A percentile compares a stretch with the other conserved stretches of the same genome.
phyloP scores from a whole-genome alignment of 2,113 vertebrate genomes.

The Loxodonta africana region DNA sequence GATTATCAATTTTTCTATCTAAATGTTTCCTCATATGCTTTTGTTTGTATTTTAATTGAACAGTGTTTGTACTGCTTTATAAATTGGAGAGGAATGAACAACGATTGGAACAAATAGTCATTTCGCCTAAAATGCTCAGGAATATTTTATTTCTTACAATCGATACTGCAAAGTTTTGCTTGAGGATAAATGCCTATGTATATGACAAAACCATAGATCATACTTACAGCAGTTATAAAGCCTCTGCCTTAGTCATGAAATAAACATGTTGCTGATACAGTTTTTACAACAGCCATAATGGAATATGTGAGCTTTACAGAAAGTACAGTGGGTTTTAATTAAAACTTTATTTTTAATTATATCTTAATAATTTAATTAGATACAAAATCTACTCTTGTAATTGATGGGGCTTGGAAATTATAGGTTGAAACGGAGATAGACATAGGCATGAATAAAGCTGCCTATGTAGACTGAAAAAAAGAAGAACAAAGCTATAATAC shows the following conservation, averaged over 20 bases:
- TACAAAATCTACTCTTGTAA: background rate
- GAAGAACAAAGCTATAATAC: background rate
- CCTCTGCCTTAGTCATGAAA: background rate
- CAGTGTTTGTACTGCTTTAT: background rate
- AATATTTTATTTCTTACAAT: background rate
- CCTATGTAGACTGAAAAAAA: background rate
- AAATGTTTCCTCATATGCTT: background rate
- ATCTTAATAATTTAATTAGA: background rate
- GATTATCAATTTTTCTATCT: background rate
- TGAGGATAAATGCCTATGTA: background rate
- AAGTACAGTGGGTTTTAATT: background rate
- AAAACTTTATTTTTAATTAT: background rate
- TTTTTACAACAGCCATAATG: background rate
- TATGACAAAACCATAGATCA: background rate
- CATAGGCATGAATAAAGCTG: background rate
- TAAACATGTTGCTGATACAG: background rate
- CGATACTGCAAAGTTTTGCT: background rate
- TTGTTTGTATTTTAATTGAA: background rate
- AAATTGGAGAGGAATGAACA: background rate
- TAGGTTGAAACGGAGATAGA: background rate
- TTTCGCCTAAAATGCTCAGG: background rate
- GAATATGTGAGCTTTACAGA: background rate
- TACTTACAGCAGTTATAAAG: background rate
- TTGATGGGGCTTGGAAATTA: background rate
- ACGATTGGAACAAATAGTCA: background rate